Conservation (phyloP, 2,888 invertebrate genomes). For the Encarsia formosa region DNA sequence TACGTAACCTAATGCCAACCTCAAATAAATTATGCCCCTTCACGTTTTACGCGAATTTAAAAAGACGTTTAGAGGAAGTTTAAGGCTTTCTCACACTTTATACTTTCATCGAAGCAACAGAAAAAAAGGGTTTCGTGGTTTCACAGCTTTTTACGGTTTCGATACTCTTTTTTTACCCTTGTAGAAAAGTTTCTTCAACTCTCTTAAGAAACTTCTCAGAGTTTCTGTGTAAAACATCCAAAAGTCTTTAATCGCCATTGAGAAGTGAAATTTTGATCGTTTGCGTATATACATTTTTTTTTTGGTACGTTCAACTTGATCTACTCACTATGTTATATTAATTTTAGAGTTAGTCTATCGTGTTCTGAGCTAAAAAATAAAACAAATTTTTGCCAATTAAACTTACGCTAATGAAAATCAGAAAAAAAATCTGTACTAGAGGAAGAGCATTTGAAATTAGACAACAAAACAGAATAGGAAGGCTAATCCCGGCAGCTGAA, state of each 20-base stretch:
- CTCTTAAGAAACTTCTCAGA: conserved; percentile 5
- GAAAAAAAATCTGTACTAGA: too few relatives aligned
- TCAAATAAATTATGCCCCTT: conserved; percentile 3
- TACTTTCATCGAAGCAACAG: background rate
- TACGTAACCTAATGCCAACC: too few relatives aligned
- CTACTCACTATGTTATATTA: too few relatives aligned
- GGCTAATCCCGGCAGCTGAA: too few relatives aligned
- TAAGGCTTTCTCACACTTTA: conserved; percentile 1
- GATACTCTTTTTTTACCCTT: background rate
- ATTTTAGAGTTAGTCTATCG: too few relatives aligned
- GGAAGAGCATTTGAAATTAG: too few relatives aligned
- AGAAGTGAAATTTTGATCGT: background rate
- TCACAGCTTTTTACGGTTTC: background rate
- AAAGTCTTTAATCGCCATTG: conserved; percentile 7
- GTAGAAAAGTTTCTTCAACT: conserved; percentile 5
- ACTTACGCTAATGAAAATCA: too few relatives aligned
- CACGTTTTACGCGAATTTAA: background rate
- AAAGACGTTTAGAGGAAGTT: background rate
- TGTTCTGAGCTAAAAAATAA: too few relatives aligned
- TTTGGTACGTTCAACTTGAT: too few relatives aligned
- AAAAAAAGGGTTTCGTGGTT: background rate
- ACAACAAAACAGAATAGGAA: too few relatives aligned
- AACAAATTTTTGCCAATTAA: too few relatives aligned
- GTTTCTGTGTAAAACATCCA: conserved; percentile 5
- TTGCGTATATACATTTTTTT: too few relatives aligned